A percentile compares a stretch with the other conserved stretches of the same genome.
These are phyloP conservation scores for Typhlichthys eigenmanni DNA, from an alignment of 2,797 vertebrate genomes.

Conservation along the genomic window DNA sequence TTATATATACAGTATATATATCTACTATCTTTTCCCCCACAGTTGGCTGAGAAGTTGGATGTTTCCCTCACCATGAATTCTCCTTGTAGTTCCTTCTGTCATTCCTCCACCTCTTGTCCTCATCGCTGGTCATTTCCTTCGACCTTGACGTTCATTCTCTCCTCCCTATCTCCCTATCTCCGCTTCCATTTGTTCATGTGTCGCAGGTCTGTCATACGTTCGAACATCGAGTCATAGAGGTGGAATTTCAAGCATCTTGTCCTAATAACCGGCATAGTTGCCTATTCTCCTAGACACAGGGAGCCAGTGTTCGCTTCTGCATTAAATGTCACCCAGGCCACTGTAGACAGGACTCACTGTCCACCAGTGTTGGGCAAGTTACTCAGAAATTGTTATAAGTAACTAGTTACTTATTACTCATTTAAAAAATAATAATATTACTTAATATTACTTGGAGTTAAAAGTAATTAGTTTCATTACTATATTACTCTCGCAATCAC, in stretches of 20 bases:
- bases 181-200: conserved; percentile 19
- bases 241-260: conserved; percentile 15
- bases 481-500: too few species aligned
- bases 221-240: conserved; percentile 16
- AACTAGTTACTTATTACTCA: too few species aligned
- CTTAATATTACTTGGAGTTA: too few species aligned
- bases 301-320: background rate
- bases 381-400: too few species aligned
- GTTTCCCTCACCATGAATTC: background rate
- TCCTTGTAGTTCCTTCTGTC: background rate
- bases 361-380: background rate
- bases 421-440: too few species aligned
- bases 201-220: conserved; percentile 13
- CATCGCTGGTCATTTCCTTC: conserved; percentile 5
- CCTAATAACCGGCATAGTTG: conserved; percentile 45
- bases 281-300: conserved; percentile 4
- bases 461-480: too few species aligned
- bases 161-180: conserved; percentile 1
- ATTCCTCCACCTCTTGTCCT: conserved; percentile 13
- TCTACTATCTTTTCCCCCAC: background rate
- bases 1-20: too few species aligned
- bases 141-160: background rate
- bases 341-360: background rate
- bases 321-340: background rate
- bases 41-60: too few species aligned